These are phyloP conservation scores for Leucania comma DNA, from an alignment of 2,888 invertebrate genomes.

Conservation along the genomic window DNA sequence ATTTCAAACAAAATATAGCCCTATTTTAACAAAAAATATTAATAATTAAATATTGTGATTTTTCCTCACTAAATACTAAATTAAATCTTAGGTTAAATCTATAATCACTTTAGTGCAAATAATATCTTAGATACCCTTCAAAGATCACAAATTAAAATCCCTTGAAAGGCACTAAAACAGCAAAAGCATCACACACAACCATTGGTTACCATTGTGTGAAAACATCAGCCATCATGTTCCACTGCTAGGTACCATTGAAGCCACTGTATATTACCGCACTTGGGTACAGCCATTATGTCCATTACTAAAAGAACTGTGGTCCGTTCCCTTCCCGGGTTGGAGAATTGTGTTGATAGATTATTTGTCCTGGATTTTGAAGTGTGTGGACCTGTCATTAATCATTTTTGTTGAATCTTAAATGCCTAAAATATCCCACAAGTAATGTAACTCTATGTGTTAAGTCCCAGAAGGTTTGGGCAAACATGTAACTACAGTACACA, in stretches of 20 bases:
- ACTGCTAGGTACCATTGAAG: conserved; percentile 47
- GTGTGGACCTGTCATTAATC: conserved; percentile 19
- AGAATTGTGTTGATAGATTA: conserved; percentile 51
- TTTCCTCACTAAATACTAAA: neutral
- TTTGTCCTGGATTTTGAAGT: conserved; percentile 41
- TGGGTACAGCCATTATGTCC: conserved; percentile 53
- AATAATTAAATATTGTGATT: neutral
- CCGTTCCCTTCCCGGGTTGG: conserved; percentile 52
- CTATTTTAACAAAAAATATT: neutral
- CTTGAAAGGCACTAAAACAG: conserved; percentile 39
- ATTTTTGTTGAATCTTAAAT: too few species aligned
- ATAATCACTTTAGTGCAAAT: neutral
- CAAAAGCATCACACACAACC: conserved; percentile 47
- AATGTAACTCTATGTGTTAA: neutral
- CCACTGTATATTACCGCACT: conserved; percentile 61
- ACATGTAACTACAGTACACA: neutral
- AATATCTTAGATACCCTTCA: neutral
- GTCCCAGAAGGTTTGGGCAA: neutral
- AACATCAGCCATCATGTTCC: conserved; percentile 40
- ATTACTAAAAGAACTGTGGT: conserved; percentile 45
- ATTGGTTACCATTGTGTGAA: conserved; percentile 48
- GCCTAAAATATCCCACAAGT: too few species aligned
- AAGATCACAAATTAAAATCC: neutral
- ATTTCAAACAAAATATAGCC: neutral
- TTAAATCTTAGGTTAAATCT: neutral